Evolutionary conservation across 2,113 vertebrate species (phyloP).

Genomic region (rat (Rattus norvegicus)): GRCr8 NC_086026.1:69471001-69471500

Average conservation of each 20-base stretch:
- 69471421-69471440: constrained; percentile 57
- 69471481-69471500: constrained; percentile 54
- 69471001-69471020: constrained; percentile 48
- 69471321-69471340: constrained; percentile 69
- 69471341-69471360: constrained; percentile 70
- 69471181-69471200: constrained; percentile 78
- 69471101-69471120: constrained; percentile 82
- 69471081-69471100: constrained; percentile 75
- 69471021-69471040: constrained; percentile 65
- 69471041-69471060: constrained; percentile 63
- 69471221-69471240: constrained; percentile 81
- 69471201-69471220: constrained; percentile 85
- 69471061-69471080: constrained; percentile 67
- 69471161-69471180: constrained; percentile 66
- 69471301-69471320: constrained; percentile 74
- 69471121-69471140: constrained; percentile 80
- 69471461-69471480: background rate
- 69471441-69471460: constrained; percentile 48
- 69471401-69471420: constrained; percentile 55
- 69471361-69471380: constrained; percentile 82
- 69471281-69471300: constrained; percentile 70
- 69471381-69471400: constrained; percentile 67
- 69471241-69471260: constrained; percentile 88
- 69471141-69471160: constrained; percentile 85
- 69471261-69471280: constrained; percentile 70